Evolutionary conservation across 2,797 vertebrate species (phyloP).

Genomic region (Enteromius viviparus): DNA sequence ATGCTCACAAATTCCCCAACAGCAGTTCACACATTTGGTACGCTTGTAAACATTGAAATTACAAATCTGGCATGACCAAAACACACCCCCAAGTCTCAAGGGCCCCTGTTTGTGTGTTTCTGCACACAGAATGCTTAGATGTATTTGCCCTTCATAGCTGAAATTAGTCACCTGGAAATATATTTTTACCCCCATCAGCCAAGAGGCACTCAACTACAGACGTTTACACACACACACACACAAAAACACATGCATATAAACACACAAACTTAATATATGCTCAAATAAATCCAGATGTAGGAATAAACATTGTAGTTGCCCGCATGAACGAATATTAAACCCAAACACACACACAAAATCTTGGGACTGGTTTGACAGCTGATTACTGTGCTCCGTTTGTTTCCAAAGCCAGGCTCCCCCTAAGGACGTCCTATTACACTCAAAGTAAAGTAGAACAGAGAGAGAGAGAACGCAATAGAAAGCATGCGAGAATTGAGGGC

Average conservation of each 20-base stretch:
- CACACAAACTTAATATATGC: slow-evolving; percentile 36
- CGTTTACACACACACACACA: slow-evolving; percentile 1
- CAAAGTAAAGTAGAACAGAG: slow-evolving; percentile 61
- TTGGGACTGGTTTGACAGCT: slow-evolving; percentile 61
- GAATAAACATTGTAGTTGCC: slow-evolving; percentile 29
- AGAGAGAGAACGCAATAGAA: slow-evolving; percentile 15
- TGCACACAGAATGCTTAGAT: slow-evolving; percentile 16
- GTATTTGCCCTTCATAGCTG: slow-evolving; percentile 27
- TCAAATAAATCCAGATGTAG: slow-evolving; percentile 44
- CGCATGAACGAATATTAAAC: slow-evolving; percentile 33
- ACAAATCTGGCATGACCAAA: slow-evolving; percentile 7
- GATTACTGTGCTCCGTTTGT: slow-evolving; percentile 71
- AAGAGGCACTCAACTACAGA: slow-evolving; percentile 16
- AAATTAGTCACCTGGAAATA: slow-evolving; percentile 44
- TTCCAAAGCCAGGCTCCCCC: slow-evolving; percentile 68
- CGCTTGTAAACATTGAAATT: slow-evolving; percentile 14
- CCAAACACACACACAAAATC: slow-evolving; percentile 42
- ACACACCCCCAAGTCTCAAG: background rate
- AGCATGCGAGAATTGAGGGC: slow-evolving; percentile 17
- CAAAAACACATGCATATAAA: slow-evolving; percentile 32
- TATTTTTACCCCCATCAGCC: slow-evolving; percentile 20
- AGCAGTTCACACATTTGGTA: slow-evolving; percentile 4
- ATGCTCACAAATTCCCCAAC: slow-evolving; percentile 35
- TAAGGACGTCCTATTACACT: slow-evolving; percentile 65
- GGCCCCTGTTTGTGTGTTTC: background rate